Percentiles rank a stretch among this genome's conserved stretches.
Conservation (phyloP, 2,113 vertebrate genomes). For the Microcebus tavaratra region DNA sequence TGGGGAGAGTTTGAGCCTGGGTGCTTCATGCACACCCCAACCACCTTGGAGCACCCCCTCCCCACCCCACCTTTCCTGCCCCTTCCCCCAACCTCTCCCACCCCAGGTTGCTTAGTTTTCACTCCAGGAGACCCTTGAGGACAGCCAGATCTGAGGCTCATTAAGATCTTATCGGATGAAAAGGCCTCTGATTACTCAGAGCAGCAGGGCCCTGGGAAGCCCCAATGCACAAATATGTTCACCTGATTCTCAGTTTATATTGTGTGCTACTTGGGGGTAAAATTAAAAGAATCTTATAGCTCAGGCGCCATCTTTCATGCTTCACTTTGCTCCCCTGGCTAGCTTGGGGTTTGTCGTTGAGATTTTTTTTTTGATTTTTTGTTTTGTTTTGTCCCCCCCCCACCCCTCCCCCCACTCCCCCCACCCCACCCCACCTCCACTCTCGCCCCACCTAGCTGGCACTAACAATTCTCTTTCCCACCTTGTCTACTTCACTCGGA, state of each 20-base stretch:
- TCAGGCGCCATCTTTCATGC: not conserved
- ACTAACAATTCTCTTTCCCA: constrained; percentile 36
- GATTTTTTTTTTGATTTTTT: not conserved
- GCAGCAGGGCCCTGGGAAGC: not conserved
- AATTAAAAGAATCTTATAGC: not conserved
- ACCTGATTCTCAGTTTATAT: not conserved
- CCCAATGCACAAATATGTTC: not conserved
- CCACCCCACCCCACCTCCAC: not conserved
- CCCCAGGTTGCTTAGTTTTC: not conserved
- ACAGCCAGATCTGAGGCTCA: not conserved
- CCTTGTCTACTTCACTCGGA: not conserved
- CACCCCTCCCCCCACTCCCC: not conserved
- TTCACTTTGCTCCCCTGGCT: not conserved
- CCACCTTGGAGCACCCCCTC: not conserved
- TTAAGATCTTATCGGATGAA: not conserved
- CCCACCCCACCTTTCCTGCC: too few relatives aligned
- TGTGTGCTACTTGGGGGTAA: not conserved
- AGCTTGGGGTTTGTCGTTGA: not conserved
- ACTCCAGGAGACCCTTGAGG: not conserved
- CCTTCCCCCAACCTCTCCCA: not conserved
- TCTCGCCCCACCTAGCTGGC: not conserved
- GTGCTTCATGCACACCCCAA: not conserved
- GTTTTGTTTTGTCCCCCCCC: not conserved
- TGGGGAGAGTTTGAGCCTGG: not conserved
- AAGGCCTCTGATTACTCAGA: not conserved